These are phyloP conservation scores for Clepsis dumicolana DNA, from an alignment of 2,888 invertebrate genomes.

Conservation along the genomic window DNA sequence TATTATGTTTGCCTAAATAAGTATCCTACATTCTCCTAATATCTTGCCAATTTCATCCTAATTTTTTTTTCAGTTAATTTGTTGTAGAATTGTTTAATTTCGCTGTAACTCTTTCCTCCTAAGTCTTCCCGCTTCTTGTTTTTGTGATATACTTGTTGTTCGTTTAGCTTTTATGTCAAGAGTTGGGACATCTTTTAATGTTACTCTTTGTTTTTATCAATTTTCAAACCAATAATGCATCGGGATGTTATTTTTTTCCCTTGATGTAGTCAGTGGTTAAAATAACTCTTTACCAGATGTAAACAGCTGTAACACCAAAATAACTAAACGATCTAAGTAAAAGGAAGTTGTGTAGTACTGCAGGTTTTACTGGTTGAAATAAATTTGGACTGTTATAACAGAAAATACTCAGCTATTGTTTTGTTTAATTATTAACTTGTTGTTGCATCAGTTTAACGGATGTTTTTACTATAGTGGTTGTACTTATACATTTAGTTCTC, in stretches of 20 bases:
- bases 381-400: slow-evolving; percentile 34
- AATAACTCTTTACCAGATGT: not conserved
- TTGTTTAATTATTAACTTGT: slow-evolving; percentile 46
- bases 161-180: slow-evolving; percentile 35
- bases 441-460: slow-evolving; percentile 28
- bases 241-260: slow-evolving; percentile 4
- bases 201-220: slow-evolving; percentile 11
- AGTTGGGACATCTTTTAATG: slow-evolving; percentile 6
- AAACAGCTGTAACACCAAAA: slow-evolving; percentile 22
- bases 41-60: slow-evolving; percentile 30
- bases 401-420: slow-evolving; percentile 50
- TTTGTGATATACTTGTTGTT: slow-evolving; percentile 42
- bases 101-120: slow-evolving; percentile 5
- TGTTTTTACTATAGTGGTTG: slow-evolving; percentile 29
- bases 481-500: slow-evolving; percentile 34
- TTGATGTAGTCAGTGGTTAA: slow-evolving; percentile 16
- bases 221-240: slow-evolving; percentile 15
- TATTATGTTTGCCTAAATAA: slow-evolving; percentile 7
- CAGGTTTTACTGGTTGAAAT: not conserved
- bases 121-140: slow-evolving; percentile 29
- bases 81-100: slow-evolving; percentile 26
- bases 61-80: slow-evolving; percentile 21
- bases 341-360: not conserved
- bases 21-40: slow-evolving; percentile 5
- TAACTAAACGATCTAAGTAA: slow-evolving; percentile 2